Evolutionary conservation across 2,888 invertebrate genomes (phyloP).

Genomic region (Panopea generosa): DNA sequence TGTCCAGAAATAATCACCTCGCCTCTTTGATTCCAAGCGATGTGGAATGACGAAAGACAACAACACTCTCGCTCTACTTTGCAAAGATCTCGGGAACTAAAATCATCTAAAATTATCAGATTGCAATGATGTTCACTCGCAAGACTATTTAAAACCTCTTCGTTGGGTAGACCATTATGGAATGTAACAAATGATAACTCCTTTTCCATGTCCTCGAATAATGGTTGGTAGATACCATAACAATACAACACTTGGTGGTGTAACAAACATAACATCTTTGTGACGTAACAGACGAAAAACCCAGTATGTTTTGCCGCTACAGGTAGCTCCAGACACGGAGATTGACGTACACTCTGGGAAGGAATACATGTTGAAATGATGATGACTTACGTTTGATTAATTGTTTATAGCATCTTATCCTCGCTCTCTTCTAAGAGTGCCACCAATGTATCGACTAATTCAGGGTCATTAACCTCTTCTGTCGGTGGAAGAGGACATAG

Average conservation of each 20-base stretch:
- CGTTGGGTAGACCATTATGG: conserved; percentile 25
- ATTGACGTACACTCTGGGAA: conserved; percentile 44
- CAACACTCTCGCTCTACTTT: too few relatives aligned
- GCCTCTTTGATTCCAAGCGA: too few relatives aligned
- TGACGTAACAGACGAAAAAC: not conserved
- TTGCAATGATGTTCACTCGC: conserved; percentile 24
- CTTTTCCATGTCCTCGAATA: conserved; percentile 34
- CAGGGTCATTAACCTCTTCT: conserved; percentile 20
- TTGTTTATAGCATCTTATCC: not conserved
- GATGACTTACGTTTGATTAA: too few relatives aligned
- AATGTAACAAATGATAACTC: conserved; percentile 18
- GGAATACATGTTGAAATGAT: conserved; percentile 34
- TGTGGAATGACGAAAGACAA: too few relatives aligned
- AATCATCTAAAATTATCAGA: conserved; percentile 41
- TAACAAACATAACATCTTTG: not conserved
- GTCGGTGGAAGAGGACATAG: too few relatives aligned
- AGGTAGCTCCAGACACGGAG: conserved; percentile 34
- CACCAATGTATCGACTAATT: conserved; percentile 26
- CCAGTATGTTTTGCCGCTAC: conserved; percentile 13
- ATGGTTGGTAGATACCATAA: conserved; percentile 42
- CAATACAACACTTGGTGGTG: conserved; percentile 43
- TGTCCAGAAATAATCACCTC: too few relatives aligned
- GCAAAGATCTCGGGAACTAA: too few relatives aligned
- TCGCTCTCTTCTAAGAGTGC: conserved; percentile 14
- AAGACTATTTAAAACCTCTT: conserved; percentile 9